Base-by-base conservation (phyloP, 2,113 vertebrate species). In the Nycticryphes semicollaris region DNA sequence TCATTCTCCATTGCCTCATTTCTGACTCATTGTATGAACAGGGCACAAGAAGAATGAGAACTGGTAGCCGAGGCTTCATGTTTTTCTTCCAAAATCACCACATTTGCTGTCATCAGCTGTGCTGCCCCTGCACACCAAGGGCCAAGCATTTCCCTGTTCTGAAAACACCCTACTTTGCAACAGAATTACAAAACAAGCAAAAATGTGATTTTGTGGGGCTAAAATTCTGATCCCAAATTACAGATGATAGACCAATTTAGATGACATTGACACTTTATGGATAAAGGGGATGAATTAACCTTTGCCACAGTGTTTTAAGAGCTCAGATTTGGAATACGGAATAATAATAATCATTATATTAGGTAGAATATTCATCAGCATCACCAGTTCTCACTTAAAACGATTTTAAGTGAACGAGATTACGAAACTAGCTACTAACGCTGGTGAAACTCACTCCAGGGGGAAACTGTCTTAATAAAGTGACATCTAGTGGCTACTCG, bases 401-500 rank as follows among this genome's bases (percentile, higher is more conserved):
- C 1, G 0, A 12, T 78, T 89, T 39, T 35, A 87, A 68, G 66
- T 13, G 35, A 69, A 57, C 0, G 14, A 63, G 83, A n/a, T 33
- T 3, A 59, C 11, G n/a, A 37, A 6, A 9, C 48, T 33, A 14
- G 4, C 33, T 27, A 5, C n/a, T 22, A 16, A 48, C 37, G 19
- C 12, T 3, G 14, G 4, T 9, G 18, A 37, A 81, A 41, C 30
- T 50, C 25, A 12, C 3, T 6, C 5, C 15, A 28, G 28, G 45
- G 19, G 6, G n/a, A 14, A 41, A 74, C 43, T 12, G 5, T 15
- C 93, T 92, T 54, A 3, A 33, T n/a, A 12, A 96, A 23, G 80
- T 53, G 96, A 75, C 96, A 86, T 75, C 90, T 96, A 75, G 92
- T 84, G 96, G 92, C 69, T 25, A 18, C 24, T 1, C 3, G 6